Evolutionary conservation across 1,140 invertebrate species (phyloP).

Genomic region (Choristoneura fumiferana): DNA sequence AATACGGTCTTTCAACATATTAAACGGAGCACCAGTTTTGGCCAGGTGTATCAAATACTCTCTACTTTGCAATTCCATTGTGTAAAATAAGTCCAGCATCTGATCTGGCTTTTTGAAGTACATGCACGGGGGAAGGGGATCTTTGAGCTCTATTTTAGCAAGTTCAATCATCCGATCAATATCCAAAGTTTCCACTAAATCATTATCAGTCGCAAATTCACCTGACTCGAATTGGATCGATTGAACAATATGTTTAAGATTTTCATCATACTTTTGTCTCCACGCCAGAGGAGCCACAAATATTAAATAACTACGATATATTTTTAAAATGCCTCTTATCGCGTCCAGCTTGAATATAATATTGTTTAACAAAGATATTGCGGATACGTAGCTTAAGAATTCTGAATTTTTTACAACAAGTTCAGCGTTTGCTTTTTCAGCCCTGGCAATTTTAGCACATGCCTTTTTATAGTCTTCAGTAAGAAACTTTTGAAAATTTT

Average conservation of each 20-base stretch:
- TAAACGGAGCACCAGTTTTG: constrained; percentile 79
- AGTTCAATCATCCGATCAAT: constrained; percentile 67
- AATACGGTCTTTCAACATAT: constrained; percentile 76
- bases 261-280: constrained; percentile 74
- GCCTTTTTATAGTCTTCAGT: constrained; percentile 81
- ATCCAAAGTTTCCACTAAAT: constrained; percentile 60
- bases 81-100: constrained; percentile 79
- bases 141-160: constrained; percentile 62
- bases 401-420: constrained; percentile 77
- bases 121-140: constrained; percentile 68
- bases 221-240: constrained; percentile 59
- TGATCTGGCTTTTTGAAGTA: constrained; percentile 80
- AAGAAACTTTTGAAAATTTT: constrained; percentile 82
- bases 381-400: constrained; percentile 71
- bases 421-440: constrained; percentile 72
- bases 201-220: constrained; percentile 57
- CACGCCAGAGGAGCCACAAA: constrained; percentile 81
- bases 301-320: constrained; percentile 82
- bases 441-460: constrained; percentile 74
- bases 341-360: constrained; percentile 82
- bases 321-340: constrained; percentile 80
- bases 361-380: constrained; percentile 75
- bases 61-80: constrained; percentile 82
- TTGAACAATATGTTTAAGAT: constrained; percentile 41
- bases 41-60: constrained; percentile 82